Base-by-base conservation (phyloP, 2,888 invertebrate genomes). In the Deroplatys truncata region DNA sequence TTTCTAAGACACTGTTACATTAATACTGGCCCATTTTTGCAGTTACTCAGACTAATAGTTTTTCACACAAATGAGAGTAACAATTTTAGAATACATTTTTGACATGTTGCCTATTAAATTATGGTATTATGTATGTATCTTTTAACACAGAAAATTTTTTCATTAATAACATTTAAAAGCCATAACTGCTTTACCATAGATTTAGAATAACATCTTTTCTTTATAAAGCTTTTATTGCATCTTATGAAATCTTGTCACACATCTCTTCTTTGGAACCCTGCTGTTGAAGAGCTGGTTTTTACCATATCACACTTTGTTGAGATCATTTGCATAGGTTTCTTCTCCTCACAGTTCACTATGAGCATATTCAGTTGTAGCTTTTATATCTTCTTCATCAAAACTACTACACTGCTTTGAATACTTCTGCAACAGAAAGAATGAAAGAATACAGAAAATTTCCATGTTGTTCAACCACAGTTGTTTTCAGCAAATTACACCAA, bases 361-460 rank as follows among this genome's bases (percentile, higher is more conserved):
- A 92, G 96, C 95, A 90, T 96, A 96, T 94, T 97, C 97, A 86
- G 97, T 97, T 89, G 97, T 97, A 49, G 97, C 97, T 94, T 96
- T 96, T 85, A 96, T 93, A 93, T 98, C 98, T 93, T 97, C 97
- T 92, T 97, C 96, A 93, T 97, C 97, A 94, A 97, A 98, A 2
- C 96, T 95, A 43, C 95, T 95, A 92, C 98, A 98, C 92, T 97
- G 96, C 0, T 96, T 96, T 86, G 96, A 96, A 92, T 96, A 96
- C 90, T 95, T 95, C 4, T 94, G 94, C 96, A 97, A 94, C 88
- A 93, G 93, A 89, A 91, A 88, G n/a, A 84, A 89, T 1, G n/a
- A 89, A 85, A n/a, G 3, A 13, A 16, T 25, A 25, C 16, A 88
- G 28, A 1, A 31, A 84, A 28, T 82, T 2, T 72, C 8, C 35